These are phyloP conservation scores for Martes martes DNA, from an alignment of 2,113 vertebrate species.

Conservation along the genomic window DNA sequence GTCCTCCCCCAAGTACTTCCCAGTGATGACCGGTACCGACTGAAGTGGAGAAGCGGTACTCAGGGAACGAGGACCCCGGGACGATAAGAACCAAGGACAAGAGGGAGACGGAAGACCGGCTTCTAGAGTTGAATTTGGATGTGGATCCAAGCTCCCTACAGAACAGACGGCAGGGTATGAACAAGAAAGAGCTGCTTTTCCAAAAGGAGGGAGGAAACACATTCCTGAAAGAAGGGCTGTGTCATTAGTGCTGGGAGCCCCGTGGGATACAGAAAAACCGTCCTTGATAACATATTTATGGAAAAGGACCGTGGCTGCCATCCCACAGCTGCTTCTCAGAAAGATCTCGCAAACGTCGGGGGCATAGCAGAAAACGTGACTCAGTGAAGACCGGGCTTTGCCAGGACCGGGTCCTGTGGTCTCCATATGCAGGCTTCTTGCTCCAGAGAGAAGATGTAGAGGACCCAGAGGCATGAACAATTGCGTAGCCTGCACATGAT, in stretches of 20 bases:
- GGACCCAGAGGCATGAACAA: rapidly evolving
- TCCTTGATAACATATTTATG: not conserved
- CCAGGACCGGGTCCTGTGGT: rapidly evolving
- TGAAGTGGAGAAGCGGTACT: rapidly evolving
- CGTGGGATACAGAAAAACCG: rapidly evolving
- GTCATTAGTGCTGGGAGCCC: not conserved
- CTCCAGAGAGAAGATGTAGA: not conserved
- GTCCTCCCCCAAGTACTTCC: not conserved
- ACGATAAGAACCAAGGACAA: not conserved
- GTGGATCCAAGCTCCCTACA: too few species aligned
- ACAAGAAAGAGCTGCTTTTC: not conserved
- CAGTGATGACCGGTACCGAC: rapidly evolving
- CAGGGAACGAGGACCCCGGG: not conserved
- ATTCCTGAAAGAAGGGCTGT: not conserved
- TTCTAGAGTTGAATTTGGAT: rapidly evolving
- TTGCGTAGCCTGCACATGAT: rapidly evolving
- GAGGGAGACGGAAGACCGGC: rapidly evolving
- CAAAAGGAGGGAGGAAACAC: rapidly evolving
- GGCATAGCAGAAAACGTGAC: not conserved
- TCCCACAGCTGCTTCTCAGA: rapidly evolving
- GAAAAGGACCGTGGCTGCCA: rapidly evolving
- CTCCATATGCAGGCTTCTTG: rapidly evolving
- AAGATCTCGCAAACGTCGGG: too few species aligned
- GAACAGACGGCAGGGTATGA: rapidly evolving
- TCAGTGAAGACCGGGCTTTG: rapidly evolving